Evolutionary conservation across 2,797 vertebrate genomes (phyloP).

Genomic region (Leptoclinus maculatus): DNA sequence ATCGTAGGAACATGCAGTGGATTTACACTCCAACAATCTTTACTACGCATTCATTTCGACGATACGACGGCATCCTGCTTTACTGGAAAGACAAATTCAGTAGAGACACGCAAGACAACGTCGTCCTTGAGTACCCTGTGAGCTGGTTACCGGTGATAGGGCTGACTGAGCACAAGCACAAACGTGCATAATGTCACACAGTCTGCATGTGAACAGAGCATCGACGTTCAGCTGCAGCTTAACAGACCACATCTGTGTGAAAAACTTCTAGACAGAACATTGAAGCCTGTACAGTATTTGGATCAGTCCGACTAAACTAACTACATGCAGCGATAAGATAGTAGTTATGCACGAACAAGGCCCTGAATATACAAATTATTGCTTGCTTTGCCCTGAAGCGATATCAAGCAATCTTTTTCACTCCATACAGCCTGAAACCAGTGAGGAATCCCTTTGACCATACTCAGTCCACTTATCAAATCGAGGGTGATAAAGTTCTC

Average conservation of each 20-base stretch:
- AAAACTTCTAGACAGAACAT: not conserved
- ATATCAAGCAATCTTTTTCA: conserved; percentile 29
- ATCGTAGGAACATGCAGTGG: not conserved
- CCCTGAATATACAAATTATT: conserved; percentile 34
- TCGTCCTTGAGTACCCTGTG: not conserved
- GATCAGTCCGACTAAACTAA: conserved; percentile 15
- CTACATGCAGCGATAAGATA: conserved; percentile 18
- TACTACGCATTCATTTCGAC: not conserved
- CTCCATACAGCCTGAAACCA: conserved; percentile 16
- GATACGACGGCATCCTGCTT: not conserved
- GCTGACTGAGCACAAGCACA: not conserved
- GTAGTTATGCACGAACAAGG: conserved; percentile 12
- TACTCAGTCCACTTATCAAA: conserved; percentile 30
- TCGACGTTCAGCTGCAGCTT: conserved; percentile 1
- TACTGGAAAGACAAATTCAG: not conserved
- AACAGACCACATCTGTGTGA: not conserved
- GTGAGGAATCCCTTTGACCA: conserved; percentile 32
- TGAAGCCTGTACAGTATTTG: conserved; percentile 10
- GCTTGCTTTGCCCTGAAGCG: conserved; percentile 42
- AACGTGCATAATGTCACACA: not conserved
- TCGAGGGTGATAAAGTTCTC: conserved; percentile 34
- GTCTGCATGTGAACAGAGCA: not conserved
- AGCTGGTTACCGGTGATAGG: not conserved
- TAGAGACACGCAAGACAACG: not conserved
- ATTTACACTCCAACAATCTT: not conserved